phyloP scores from a whole-genome alignment of 2,888 invertebrate species.

The Agrotis clavis region DNA sequence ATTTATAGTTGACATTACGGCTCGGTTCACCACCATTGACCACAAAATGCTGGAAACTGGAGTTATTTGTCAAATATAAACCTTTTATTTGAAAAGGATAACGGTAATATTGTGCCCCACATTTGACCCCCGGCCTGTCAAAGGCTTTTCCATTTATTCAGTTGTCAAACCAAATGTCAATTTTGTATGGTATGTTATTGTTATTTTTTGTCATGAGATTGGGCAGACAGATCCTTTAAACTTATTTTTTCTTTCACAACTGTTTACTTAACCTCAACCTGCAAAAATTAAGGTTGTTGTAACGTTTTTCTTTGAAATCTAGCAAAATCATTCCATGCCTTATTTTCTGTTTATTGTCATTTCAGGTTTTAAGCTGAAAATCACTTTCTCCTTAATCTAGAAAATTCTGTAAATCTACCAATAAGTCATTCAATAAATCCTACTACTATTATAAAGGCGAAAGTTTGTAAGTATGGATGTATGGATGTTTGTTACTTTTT shows the following conservation, averaged over 20 bases:
- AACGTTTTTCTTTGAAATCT: too few relatives aligned
- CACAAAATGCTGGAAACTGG: conserved; percentile 28
- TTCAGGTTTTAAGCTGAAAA: too few relatives aligned
- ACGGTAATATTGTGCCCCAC: conserved; percentile 32
- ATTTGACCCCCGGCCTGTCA: conserved; percentile 16
- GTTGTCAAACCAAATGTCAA: conserved; percentile 30
- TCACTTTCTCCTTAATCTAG: too few relatives aligned
- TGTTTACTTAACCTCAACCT: neutral
- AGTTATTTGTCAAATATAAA: conserved; percentile 53
- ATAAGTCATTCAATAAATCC: conserved; percentile 12
- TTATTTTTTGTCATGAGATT: neutral
- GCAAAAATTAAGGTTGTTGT: too few relatives aligned
- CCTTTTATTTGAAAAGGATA: conserved; percentile 53
- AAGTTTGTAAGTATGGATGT: too few relatives aligned
- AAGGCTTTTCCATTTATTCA: conserved; percentile 31
- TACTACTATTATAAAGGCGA: too few relatives aligned
- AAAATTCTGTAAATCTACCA: neutral
- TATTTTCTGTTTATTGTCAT: too few relatives aligned
- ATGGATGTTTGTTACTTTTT: too few relatives aligned
- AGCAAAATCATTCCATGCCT: too few relatives aligned
- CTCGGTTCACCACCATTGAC: conserved; percentile 21
- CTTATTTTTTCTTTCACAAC: neutral
- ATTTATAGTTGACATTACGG: conserved; percentile 73
- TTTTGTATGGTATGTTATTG: neutral
- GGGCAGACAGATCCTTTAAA: neutral